These are phyloP conservation scores for Phoenoteleia sp. DNA, from an alignment of 2,888 invertebrate species.

Conservation along the genomic window DNA sequence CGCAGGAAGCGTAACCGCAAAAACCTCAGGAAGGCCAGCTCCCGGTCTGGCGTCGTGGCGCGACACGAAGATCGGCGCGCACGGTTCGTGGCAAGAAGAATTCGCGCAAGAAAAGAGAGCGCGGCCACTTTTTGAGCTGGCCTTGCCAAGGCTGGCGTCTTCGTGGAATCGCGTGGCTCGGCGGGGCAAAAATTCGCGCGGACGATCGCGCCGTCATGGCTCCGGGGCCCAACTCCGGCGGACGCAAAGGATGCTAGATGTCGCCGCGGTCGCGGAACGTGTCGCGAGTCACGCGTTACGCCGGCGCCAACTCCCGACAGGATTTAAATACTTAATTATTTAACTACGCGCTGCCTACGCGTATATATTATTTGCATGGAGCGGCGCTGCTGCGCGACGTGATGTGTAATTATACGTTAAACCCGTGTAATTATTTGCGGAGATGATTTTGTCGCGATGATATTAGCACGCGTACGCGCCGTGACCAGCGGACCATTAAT, in stretches of 20 bases:
- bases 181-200: slow-evolving; percentile 52
- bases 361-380: slow-evolving; percentile 30
- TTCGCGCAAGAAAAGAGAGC: slow-evolving; percentile 77
- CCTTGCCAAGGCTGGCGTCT: slow-evolving; percentile 80
- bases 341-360: slow-evolving; percentile 32
- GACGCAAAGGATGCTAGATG: slow-evolving; percentile 34
- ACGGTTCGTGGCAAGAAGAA: slow-evolving; percentile 72
- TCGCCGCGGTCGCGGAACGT: slow-evolving; percentile 50
- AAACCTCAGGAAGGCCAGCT: slow-evolving; percentile 67
- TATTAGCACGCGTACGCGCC: slow-evolving; percentile 41
- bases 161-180: slow-evolving; percentile 75
- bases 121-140: slow-evolving; percentile 77
- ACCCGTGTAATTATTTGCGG: slow-evolving; percentile 39
- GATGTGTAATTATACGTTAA: slow-evolving; percentile 43
- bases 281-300: slow-evolving; percentile 64
- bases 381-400: slow-evolving; percentile 1
- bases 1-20: slow-evolving; percentile 72
- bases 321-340: slow-evolving; percentile 52
- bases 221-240: background rate
- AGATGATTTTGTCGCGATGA: slow-evolving; percentile 40
- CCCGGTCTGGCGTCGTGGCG: slow-evolving; percentile 51
- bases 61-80: slow-evolving; percentile 64
- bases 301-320: slow-evolving; percentile 42
- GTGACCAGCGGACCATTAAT: background rate
- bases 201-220: slow-evolving; percentile 12